Evolutionary conservation across 2,797 vertebrate species (phyloP).

Genomic region (Onychomys leucogaster): DNA sequence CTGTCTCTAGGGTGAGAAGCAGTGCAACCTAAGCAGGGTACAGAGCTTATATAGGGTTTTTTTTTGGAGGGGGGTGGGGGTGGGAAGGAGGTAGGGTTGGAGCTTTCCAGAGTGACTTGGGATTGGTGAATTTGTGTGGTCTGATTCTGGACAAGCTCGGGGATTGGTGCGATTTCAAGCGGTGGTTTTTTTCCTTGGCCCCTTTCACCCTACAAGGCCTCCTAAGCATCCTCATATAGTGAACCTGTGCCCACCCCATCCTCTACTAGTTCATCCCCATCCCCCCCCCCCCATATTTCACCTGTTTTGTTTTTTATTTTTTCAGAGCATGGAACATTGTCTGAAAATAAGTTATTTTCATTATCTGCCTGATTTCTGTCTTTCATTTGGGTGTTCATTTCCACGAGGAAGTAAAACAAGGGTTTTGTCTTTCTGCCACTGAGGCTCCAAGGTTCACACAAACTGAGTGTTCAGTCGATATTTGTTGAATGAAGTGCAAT

Average conservation of each 20-base stretch:
- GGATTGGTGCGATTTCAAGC: background rate
- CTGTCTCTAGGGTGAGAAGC: background rate
- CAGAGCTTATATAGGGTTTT: background rate
- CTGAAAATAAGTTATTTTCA: slow-evolving; percentile 26
- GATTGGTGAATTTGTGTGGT: background rate
- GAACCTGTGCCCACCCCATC: background rate
- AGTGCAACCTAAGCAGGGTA: background rate
- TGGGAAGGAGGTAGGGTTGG: background rate
- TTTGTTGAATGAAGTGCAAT: background rate
- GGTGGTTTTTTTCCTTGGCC: background rate
- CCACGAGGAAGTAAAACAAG: background rate
- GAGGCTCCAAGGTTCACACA: background rate
- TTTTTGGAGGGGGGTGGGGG: too few relatives aligned
- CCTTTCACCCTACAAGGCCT: background rate
- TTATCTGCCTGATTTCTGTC: background rate
- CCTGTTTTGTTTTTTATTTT: background rate
- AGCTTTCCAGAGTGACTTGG: background rate
- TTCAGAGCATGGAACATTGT: background rate
- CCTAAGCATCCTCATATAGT: slow-evolving; percentile 37
- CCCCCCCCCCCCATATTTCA: background rate
- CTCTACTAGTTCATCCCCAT: too few relatives aligned
- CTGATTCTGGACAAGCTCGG: background rate
- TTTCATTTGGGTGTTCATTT: background rate
- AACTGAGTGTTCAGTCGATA: background rate
- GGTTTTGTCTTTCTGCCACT: background rate